These are phyloP conservation scores for Melitaea athalia DNA, from an alignment of 2,888 invertebrate genomes.

Conservation along the genomic window DNA sequence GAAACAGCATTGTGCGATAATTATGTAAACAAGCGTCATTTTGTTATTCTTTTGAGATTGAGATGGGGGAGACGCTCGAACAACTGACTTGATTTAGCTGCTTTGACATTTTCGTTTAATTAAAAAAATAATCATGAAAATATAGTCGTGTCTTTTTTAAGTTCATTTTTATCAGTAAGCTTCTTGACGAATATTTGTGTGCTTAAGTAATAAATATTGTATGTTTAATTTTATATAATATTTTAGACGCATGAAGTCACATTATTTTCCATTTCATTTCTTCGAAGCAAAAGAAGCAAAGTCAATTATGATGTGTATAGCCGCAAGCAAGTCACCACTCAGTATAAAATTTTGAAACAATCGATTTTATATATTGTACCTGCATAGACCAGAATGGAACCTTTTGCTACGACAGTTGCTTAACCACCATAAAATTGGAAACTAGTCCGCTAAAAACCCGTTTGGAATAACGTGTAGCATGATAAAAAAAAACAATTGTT, in stretches of 20 bases:
- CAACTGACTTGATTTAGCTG: not conserved
- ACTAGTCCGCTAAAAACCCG: conserved; percentile 60
- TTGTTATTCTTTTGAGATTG: conserved; percentile 29
- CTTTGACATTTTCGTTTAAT: not conserved
- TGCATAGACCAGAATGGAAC: conserved; percentile 38
- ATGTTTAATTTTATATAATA: not conserved
- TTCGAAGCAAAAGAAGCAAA: conserved; percentile 24
- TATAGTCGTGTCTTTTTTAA: not conserved
- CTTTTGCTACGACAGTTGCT: conserved; percentile 56
- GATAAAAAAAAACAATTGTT: conserved; percentile 54
- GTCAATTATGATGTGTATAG: conserved; percentile 22
- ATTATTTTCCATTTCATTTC: conserved; percentile 17
- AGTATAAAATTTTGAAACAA: conserved; percentile 33
- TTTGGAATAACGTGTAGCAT: conserved; percentile 60
- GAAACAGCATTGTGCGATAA: conserved; percentile 54
- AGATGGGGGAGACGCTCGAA: conserved; percentile 1
- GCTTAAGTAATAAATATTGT: not conserved
- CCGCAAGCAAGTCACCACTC: conserved; percentile 24
- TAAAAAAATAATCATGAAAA: not conserved
- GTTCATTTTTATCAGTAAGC: too few relatives aligned
- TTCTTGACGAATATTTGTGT: too few relatives aligned
- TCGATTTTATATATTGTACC: conserved; percentile 36
- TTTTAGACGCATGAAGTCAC: not conserved
- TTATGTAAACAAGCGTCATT: conserved; percentile 36
- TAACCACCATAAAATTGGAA: conserved; percentile 81